A percentile compares a stretch with the other conserved stretches of the same genome.
Conservation (phyloP, 37 sponge, comb jelly and placozoan species). For the Eunapius fragilis region DNA sequence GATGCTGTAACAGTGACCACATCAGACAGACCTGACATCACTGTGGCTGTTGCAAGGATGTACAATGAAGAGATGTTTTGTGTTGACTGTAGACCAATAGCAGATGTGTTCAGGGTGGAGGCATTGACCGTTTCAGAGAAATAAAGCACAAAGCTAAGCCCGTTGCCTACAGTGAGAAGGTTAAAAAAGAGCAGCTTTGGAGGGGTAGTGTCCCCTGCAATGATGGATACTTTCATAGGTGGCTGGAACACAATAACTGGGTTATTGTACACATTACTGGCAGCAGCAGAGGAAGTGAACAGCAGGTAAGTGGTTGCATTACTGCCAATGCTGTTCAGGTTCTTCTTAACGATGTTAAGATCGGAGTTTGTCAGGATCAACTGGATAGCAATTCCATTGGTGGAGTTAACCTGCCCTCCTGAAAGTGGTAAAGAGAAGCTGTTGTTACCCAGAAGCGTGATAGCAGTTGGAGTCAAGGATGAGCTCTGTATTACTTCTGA, state of each 20-base stretch:
- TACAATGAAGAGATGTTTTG: slow-evolving; percentile 12
- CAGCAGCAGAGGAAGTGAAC: slow-evolving; percentile 36
- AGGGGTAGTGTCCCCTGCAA: slow-evolving; percentile 53
- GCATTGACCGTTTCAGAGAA: slow-evolving; percentile 87
- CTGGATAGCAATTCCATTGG: slow-evolving; percentile 50
- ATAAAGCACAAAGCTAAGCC: slow-evolving; percentile 44
- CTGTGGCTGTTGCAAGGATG: slow-evolving; percentile 51
- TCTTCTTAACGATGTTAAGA: slow-evolving; percentile 63
- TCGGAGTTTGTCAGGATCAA: slow-evolving; percentile 53
- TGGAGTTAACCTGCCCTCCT: slow-evolving; percentile 49
- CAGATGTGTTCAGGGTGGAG: slow-evolving; percentile 46
- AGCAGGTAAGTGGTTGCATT: slow-evolving; percentile 60
- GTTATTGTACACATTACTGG: slow-evolving; percentile 45
- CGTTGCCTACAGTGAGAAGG: slow-evolving; percentile 52
- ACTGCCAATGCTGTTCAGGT: slow-evolving; percentile 39
- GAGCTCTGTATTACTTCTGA: slow-evolving; percentile 61
- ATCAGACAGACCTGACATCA: slow-evolving; percentile 15
- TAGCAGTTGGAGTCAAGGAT: slow-evolving; percentile 32
- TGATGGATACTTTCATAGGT: slow-evolving; percentile 39
- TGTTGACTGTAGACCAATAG: slow-evolving; percentile 61
- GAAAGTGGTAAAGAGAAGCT: slow-evolving; percentile 7
- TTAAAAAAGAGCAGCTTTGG: slow-evolving; percentile 76
- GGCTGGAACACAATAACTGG: slow-evolving; percentile 19
- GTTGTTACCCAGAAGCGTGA: slow-evolving; percentile 25
- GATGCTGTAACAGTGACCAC: slow-evolving; percentile 28